Base-by-base conservation (phyloP, 2,797 vertebrate genomes). In the Pogonophryne albipinna region DNA sequence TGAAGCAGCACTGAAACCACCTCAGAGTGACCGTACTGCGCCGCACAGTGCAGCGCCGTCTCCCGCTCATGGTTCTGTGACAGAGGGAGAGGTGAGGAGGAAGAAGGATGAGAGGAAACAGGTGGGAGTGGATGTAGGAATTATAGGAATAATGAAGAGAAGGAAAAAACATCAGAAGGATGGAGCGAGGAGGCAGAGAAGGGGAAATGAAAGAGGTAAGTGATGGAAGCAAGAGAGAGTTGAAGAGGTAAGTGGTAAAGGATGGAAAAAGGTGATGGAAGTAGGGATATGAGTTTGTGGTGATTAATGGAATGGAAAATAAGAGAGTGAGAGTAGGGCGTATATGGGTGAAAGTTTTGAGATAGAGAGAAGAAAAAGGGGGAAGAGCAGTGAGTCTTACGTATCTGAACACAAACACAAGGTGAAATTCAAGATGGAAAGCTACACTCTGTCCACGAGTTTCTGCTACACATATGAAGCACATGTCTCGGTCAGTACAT, bases 11-110 rank as follows among this genome's bases (percentile, higher is more conserved):
- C 96, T 2, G 95, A 95, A 17, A 97, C 97, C 64, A 99, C 98
- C 76, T 98, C 98, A 0, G 97, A 96, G 93, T 99, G 97, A 76
- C 98, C 98, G 0, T 99, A 99, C 50, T 99, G 97, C 52, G 98
- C 98, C 0, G 97, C 97, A 68, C 98, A 99, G 87, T 99, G 98
- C 8, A 99, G 91, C 0, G 98, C 96, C 0, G 97, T 99, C 92
- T 99, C 98, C 60, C 96, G 96, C 94, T 99, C 97, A 20, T 96
- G 96, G 92, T 99, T 99, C 96, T 95, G 66, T 16, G 67, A 66
- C 56, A 42, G 9, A 0, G 27, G 47, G 17, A 31, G 19, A 12
- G 41, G n/a, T 12, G n/a, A 50, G 12, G 41, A 64, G 2, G 20
- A 31, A 16, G 27, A 46, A 2, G 42, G 27, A 65, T 47, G 52